Evolutionary conservation across 2,888 invertebrate genomes (phyloP).

Genomic region (Drosophila silvestris): DNA sequence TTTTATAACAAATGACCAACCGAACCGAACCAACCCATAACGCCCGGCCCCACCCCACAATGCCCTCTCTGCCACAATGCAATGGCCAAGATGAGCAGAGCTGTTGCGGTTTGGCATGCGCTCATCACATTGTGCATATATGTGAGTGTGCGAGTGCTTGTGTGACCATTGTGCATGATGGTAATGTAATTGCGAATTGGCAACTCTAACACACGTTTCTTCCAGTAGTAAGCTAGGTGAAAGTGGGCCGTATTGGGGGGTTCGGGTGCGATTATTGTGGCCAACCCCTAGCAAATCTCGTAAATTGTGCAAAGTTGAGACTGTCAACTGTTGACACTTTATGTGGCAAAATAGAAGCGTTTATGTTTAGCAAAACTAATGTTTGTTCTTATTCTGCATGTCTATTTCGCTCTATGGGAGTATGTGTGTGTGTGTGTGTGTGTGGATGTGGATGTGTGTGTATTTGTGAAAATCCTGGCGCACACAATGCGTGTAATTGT

Average conservation of each 20-base stretch:
- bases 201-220: constrained; percentile 29
- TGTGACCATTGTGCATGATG: constrained; percentile 37
- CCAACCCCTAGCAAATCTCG: constrained; percentile 37
- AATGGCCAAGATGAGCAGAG: constrained; percentile 27
- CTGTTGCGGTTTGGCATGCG: constrained; percentile 37
- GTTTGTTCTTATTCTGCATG: constrained; percentile 43
- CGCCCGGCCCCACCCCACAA: not conserved
- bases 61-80: not conserved
- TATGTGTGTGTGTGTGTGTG: constrained; percentile 5
- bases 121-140: not conserved
- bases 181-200: constrained; percentile 54
- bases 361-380: constrained; percentile 64
- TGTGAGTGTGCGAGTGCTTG: constrained; percentile 2
- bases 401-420: not conserved
- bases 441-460: not conserved
- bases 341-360: constrained; percentile 66
- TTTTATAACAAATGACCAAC: constrained; percentile 57
- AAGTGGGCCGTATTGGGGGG: not conserved
- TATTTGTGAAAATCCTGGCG: constrained; percentile 28
- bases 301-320: constrained; percentile 67
- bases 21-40: constrained; percentile 11
- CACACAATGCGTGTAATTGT: constrained; percentile 61
- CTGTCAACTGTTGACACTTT: constrained; percentile 71
- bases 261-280: not conserved
- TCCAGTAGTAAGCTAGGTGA: not conserved